These are phyloP conservation scores for Agapetus fuscipes DNA, from an alignment of 2,888 invertebrate species.

Conservation along the genomic window DNA sequence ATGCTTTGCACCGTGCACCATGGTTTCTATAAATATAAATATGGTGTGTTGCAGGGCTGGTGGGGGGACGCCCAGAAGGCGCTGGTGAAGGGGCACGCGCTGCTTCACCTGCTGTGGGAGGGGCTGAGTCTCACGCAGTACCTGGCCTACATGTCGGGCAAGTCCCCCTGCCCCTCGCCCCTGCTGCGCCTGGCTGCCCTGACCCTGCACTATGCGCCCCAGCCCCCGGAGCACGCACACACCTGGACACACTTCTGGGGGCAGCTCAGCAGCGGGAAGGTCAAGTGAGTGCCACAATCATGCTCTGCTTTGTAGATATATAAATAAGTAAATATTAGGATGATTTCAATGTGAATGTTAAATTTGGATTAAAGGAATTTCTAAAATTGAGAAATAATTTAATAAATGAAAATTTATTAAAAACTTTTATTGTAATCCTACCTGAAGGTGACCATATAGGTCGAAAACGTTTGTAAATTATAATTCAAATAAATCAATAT, in stretches of 20 bases:
- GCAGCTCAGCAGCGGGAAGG: slow-evolving; percentile 34
- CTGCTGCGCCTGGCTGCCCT: slow-evolving; percentile 45
- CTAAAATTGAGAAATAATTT: too few species aligned
- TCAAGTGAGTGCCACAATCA: slow-evolving; percentile 34
- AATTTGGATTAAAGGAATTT: too few species aligned
- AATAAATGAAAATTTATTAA: not conserved
- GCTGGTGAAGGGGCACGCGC: slow-evolving; percentile 38
- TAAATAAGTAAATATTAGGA: too few species aligned
- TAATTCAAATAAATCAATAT: too few species aligned
- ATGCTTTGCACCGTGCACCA: too few species aligned
- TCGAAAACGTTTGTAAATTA: too few species aligned
- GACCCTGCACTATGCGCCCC: slow-evolving; percentile 48
- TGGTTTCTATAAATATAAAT: too few species aligned
- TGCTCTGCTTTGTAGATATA: too few species aligned
- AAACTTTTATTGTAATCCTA: not conserved
- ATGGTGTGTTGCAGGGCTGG: slow-evolving; percentile 32
- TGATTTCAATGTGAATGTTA: too few species aligned
- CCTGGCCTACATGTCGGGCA: slow-evolving; percentile 50
- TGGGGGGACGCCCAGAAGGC: slow-evolving; percentile 32
- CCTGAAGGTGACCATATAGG: too few species aligned
- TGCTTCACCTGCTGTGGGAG: slow-evolving; percentile 36
- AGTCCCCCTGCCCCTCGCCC: slow-evolving; percentile 42
- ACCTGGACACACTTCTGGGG: slow-evolving; percentile 29
- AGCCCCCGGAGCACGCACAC: slow-evolving; percentile 24
- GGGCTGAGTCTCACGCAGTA: slow-evolving; percentile 41